These are phyloP conservation scores for Sebastes hubbsi DNA, from an alignment of 2,797 vertebrate species.

Conservation along the genomic window DNA sequence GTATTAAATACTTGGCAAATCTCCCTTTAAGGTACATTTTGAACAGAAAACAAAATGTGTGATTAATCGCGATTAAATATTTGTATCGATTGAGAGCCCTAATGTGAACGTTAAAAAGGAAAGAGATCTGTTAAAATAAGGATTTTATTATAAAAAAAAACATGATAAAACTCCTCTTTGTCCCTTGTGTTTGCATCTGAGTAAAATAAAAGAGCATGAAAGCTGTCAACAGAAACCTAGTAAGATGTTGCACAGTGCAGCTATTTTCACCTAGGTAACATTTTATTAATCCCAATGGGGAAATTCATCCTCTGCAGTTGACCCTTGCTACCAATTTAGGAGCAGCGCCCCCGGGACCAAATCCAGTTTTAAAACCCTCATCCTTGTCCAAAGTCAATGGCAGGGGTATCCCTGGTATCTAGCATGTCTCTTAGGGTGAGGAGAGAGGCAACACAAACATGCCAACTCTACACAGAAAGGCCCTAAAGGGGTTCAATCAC, in stretches of 20 bases:
- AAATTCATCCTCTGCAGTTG: conserved; percentile 15
- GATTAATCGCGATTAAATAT: too few species aligned
- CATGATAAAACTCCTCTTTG: neutral
- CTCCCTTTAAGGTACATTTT: too few species aligned
- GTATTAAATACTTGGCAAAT: too few species aligned
- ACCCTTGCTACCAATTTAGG: conserved; percentile 15
- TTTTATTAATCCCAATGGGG: conserved; percentile 2
- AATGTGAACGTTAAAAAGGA: neutral
- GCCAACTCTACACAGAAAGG: conserved; percentile 17
- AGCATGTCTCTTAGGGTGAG: neutral
- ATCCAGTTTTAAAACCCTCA: conserved; percentile 22
- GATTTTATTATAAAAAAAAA: neutral
- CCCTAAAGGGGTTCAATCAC: conserved; percentile 20
- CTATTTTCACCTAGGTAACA: conserved; percentile 15
- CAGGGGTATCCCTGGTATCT: conserved; percentile 8
- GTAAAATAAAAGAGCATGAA: conserved; percentile 12
- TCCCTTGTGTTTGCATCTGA: neutral
- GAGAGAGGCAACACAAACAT: conserved; percentile 25
- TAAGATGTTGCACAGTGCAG: neutral
- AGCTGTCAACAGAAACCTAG: neutral
- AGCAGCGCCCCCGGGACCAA: neutral
- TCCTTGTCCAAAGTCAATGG: neutral
- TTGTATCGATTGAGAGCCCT: too few species aligned
- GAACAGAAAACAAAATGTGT: too few species aligned
- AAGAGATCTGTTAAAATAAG: neutral